Base-by-base conservation (phyloP, 2,113 vertebrate species). In the Mirza zaza region DNA sequence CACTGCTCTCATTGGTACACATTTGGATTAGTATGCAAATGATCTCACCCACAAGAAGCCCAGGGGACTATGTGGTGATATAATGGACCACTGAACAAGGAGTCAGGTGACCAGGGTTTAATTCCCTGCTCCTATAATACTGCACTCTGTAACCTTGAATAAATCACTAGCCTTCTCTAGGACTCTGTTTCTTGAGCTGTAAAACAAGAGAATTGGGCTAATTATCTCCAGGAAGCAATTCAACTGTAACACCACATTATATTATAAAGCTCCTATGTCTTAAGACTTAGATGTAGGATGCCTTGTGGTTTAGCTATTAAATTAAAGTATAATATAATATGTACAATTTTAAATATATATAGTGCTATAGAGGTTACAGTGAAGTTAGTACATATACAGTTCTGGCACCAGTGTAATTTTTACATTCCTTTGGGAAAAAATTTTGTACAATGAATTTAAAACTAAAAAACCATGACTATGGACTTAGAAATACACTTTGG, bases 121-220 rank as follows among this genome's bases (percentile, higher is more conserved):
- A 71, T 87, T 96, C 21, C 48, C 77, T 94, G 12, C 39, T 90
- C 82, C 32, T 71, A 55, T 20, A 88, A 23, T 36, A 84, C 82
- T 63, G 23, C 7, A 76, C 42, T 67, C n/a, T 76, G 50, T 75
- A 71, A 77, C 59, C 50, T 18, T 73, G 52, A 95, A 88, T 87
- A 96, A 81, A 70, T 79, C 48, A 92, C n/a, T 85, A 29, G 4
- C 5, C 73, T 77, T 92, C 11, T 65, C 57, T 87, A 67, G 15
- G 18, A 63, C 5, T 84, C 34, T 87, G 14, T 90, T 92, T 76
- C 34, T 65, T 84, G 27, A 88, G 81, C 36, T 96, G 34, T 67
- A 94, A 87, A 94, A 79, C 63, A 79, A 96, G 61, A 83, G 3
- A 81, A 80, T 77, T 45, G n/a, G 59, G 5, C n/a, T 91, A 77